Base-by-base conservation (phyloP, 1,140 invertebrate species). In the Ostrea edulis region DNA sequence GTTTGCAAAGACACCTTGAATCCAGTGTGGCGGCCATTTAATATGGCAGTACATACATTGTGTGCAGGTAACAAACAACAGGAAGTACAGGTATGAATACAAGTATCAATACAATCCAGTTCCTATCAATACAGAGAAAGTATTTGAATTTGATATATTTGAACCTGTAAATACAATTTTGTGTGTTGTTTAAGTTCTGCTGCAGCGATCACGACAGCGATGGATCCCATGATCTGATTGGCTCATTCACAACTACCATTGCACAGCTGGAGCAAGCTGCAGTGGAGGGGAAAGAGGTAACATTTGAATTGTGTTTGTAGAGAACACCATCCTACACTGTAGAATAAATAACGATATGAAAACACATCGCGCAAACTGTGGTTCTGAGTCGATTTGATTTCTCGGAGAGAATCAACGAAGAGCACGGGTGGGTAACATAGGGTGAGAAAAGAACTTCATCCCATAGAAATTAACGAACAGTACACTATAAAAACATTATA, bases 201-300 rank as follows among this genome's bases (percentile, higher is more conserved):
- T 95, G 95, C 51, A 95, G 93, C 89, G 95, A 95, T 89, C 95
- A 95, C 93, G 95, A 95, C 90, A 93, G 91, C 82, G 95, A 95
- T 92, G 95, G 95, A 17, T 94, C 95, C 65, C 95, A 95, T 92
- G 95, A 96, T 88, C 87, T 95, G 12, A 95, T 96, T 87, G 95
- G 95, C n/a, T 90, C 92, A 29, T 95, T 94, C 85, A 92, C 88
- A 65, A 95, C 94, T 0, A 94, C 93, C 2, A 87, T 95, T 53
- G 17, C 82, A 53, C 44, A 53, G 12, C n/a, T 83, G 44, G 82
- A 83, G 52, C 82, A 52, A 52, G 82, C 82, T 52, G 52, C 82
- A 83, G 44, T 1, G n/a, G 25, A 14, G n/a, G 82, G 44, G 20
- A 83, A 83, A 25, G 82, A 83, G 82, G 82, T 83, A 83, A 44